phyloP scores from a whole-genome alignment of 2,797 vertebrate species.

The Zalophus californianus region DNA sequence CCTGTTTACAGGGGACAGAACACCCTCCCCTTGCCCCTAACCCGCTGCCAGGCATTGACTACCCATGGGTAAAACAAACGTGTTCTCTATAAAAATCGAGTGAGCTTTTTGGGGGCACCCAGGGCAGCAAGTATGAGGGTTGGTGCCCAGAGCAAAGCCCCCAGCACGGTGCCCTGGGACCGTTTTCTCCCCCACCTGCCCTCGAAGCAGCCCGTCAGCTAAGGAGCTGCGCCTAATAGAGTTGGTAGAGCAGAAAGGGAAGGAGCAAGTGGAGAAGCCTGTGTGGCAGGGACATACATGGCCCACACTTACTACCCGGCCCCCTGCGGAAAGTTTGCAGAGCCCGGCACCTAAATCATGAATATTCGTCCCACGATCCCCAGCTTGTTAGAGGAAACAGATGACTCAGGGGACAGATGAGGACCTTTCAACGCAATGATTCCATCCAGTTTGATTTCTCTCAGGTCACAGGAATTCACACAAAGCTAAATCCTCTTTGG shows the following conservation, averaged over 20 bases:
- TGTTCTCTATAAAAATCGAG: neutral
- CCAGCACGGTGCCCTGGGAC: rapidly evolving
- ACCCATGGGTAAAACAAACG: neutral
- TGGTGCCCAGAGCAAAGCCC: neutral
- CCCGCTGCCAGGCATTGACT: neutral
- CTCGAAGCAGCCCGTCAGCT: too few relatives aligned
- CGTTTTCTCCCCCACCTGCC: neutral
- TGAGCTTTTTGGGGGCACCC: neutral
- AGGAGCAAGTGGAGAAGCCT: neutral
- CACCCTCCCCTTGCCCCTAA: neutral
- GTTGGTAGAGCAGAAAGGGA: neutral
- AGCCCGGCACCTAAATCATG: neutral
- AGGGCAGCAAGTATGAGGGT: neutral
- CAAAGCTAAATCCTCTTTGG: neutral
- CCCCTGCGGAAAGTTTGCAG: neutral
- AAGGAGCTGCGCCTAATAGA: neutral
- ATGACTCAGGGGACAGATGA: neutral
- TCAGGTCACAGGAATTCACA: neutral
- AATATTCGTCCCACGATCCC: rapidly evolving
- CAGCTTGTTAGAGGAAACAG: neutral
- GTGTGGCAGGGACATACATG: neutral
- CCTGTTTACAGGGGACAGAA: neutral
- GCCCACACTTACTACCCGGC: neutral
- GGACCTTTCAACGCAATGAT: rapidly evolving
- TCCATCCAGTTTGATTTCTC: neutral